Percentiles rank a stretch among this genome's conserved stretches.
These are phyloP conservation scores for Chlorodrepanis virens DNA, from an alignment of 2,113 vertebrate genomes.

Conservation along the genomic window DNA sequence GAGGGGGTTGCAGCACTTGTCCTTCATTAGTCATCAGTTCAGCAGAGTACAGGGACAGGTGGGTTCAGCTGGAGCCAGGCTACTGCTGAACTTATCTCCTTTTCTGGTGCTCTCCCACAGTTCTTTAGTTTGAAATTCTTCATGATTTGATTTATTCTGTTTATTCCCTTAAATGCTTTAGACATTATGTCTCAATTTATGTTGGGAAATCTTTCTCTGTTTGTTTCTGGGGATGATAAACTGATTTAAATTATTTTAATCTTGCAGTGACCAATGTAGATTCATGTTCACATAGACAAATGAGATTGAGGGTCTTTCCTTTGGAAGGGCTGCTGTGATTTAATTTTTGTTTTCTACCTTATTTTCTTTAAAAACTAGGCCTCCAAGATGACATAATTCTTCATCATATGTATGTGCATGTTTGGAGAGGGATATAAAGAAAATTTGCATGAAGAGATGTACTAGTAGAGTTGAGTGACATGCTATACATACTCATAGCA, in stretches of 20 bases:
- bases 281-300: not conserved
- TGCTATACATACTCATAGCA: fast-evolving
- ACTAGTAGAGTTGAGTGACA: not conserved
- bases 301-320: not conserved
- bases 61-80: not conserved
- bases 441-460: not conserved
- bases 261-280: not conserved
- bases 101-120: not conserved
- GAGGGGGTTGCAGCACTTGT: not conserved
- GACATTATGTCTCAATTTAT: not conserved
- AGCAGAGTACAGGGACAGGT: not conserved
- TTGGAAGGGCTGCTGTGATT: not conserved
- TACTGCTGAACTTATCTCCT: not conserved
- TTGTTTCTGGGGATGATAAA: conserved; percentile 3
- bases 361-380: not conserved
- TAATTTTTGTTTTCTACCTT: not conserved
- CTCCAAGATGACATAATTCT: not conserved
- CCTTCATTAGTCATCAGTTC: not conserved
- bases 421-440: not conserved
- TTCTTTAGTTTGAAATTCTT: not conserved
- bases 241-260: not conserved
- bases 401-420: not conserved
- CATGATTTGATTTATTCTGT: not conserved
- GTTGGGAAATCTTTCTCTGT: not conserved
- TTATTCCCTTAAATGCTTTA: not conserved